Evolutionary conservation across 92 coral and sea anemone genomes (phyloP).

Genomic region (Porites cylindrica): DNA sequence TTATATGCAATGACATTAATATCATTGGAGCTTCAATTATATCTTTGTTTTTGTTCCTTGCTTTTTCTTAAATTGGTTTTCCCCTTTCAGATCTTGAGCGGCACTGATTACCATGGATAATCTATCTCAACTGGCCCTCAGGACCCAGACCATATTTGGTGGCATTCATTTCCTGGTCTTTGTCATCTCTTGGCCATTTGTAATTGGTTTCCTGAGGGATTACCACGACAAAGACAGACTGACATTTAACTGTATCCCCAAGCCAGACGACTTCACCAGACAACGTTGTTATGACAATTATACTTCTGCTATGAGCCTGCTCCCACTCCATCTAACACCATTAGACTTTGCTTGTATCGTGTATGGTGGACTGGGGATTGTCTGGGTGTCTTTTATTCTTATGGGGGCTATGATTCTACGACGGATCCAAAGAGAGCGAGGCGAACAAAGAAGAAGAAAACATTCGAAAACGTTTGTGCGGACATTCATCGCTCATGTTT

Average conservation of each 20-base stretch:
- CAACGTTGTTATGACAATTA: constrained; percentile 22
- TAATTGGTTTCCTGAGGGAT: constrained; percentile 2
- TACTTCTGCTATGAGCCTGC: constrained; percentile 9
- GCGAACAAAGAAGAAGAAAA: neutral
- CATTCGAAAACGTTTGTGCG: neutral
- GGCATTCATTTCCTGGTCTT: neutral
- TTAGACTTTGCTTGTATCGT: neutral
- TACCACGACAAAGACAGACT: constrained; percentile 4
- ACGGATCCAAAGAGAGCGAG: neutral
- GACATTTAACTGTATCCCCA: constrained; percentile 5
- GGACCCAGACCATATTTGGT: constrained; percentile 1
- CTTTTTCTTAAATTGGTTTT: neutral
- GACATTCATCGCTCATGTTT: neutral
- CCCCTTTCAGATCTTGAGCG: neutral
- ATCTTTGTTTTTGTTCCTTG: no score
- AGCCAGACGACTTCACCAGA: constrained; percentile 7
- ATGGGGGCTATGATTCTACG: neutral
- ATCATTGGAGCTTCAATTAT: no score
- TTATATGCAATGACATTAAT: no score
- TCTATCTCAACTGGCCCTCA: neutral
- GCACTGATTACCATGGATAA: neutral
- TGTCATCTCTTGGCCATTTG: neutral
- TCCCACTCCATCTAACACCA: constrained; percentile 5
- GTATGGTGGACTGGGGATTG: neutral
- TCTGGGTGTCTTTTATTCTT: constrained; percentile 16